Conservation (phyloP, 2,888 invertebrate species). For the Hololepta plana region DNA sequence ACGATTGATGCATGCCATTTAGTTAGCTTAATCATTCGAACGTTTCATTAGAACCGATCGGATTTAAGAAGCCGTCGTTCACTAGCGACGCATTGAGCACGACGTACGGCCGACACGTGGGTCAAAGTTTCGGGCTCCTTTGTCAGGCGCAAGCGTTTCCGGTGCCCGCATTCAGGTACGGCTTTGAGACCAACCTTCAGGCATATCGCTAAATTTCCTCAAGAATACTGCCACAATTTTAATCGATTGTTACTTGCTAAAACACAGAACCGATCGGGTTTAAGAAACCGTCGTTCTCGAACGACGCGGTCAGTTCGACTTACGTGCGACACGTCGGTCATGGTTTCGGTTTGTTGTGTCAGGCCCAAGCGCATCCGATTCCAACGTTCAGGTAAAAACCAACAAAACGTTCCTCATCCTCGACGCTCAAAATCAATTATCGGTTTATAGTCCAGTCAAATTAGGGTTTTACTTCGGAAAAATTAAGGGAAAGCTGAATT, state of each 20-base stretch:
- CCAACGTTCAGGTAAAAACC: constrained; percentile 36
- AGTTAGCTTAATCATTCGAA: too few relatives aligned
- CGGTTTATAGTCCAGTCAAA: too few relatives aligned
- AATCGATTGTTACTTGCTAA: too few relatives aligned
- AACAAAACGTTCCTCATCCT: too few relatives aligned
- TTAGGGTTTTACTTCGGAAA: too few relatives aligned
- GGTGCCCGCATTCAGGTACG: constrained; percentile 43
- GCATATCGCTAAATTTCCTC: too few relatives aligned
- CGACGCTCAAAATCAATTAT: too few relatives aligned
- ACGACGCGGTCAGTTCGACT: constrained; percentile 27
- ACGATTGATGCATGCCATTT: too few relatives aligned
- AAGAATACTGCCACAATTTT: too few relatives aligned
- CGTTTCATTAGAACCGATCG: constrained; percentile 39
- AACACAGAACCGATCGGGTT: constrained; percentile 37
- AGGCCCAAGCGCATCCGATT: constrained; percentile 36
- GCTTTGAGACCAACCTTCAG: too few relatives aligned
- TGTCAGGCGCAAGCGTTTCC: constrained; percentile 54
- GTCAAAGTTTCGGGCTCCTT: constrained; percentile 41
- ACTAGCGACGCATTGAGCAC: constrained; percentile 42
- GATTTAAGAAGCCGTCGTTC: constrained; percentile 42
- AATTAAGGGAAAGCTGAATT: too few relatives aligned
- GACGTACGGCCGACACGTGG: constrained; percentile 37
- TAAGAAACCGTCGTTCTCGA: constrained; percentile 34
- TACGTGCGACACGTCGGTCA: constrained; percentile 17
- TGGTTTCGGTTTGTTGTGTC: constrained; percentile 30